A percentile compares a stretch with the other conserved stretches of the same genome.
These are phyloP conservation scores for Pseudococcus longispinus DNA, from an alignment of 2,888 invertebrate species.

Conservation along the genomic window DNA sequence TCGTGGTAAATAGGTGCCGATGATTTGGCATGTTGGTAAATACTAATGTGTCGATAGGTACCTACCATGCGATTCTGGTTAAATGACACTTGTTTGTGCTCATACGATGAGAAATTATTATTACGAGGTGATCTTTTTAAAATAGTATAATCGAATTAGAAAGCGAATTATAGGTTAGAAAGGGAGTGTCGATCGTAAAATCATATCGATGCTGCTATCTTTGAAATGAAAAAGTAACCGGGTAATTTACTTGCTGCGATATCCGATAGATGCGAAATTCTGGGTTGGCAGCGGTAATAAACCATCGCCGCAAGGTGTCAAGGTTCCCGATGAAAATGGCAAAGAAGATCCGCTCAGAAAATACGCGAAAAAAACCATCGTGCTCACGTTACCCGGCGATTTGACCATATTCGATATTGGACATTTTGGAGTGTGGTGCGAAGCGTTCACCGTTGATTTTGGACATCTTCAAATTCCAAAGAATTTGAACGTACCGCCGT, in stretches of 20 bases:
- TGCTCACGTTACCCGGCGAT: constrained; percentile 86
- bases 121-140: background rate
- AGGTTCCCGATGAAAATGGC: constrained; percentile 91
- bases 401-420: constrained; percentile 91
- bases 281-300: constrained; percentile 86
- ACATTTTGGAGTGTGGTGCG: constrained; percentile 92
- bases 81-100: background rate
- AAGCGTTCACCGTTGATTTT: constrained; percentile 90
- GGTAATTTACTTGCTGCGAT: background rate
- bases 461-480: constrained; percentile 83
- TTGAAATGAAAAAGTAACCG: background rate
- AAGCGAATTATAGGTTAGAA: background rate
- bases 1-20: background rate
- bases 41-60: background rate
- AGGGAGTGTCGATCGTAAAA: background rate
- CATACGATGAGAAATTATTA: background rate
- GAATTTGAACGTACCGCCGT: constrained; percentile 82
- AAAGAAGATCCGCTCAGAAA: constrained; percentile 78
- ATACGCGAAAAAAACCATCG: constrained; percentile 87
- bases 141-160: background rate
- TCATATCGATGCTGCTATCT: constrained; percentile 9
- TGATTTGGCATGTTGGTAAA: background rate
- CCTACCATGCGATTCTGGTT: background rate
- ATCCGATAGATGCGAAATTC: constrained; percentile 82
- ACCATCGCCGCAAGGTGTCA: constrained; percentile 82